A percentile compares a stretch with the other conserved stretches of the same genome.
These are phyloP conservation scores for Drosophila greeni DNA, from an alignment of 2,888 invertebrate species.

Conservation along the genomic window DNA sequence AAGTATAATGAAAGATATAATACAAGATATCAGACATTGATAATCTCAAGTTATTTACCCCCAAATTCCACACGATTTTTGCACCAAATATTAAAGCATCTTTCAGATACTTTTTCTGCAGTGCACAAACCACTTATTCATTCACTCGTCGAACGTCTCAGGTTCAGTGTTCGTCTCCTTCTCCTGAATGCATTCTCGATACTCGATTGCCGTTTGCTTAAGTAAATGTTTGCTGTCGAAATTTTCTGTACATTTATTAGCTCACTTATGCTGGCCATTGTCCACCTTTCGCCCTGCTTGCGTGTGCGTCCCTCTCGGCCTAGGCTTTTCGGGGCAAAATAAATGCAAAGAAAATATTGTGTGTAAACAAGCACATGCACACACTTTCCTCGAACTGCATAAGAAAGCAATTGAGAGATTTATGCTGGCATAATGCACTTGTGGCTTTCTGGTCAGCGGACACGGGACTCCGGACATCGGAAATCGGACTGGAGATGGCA, in stretches of 20 bases:
- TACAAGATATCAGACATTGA: not conserved
- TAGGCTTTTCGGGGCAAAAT: constrained; percentile 41
- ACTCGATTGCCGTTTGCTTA: constrained; percentile 58
- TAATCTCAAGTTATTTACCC: fast-evolving
- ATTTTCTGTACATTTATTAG: constrained; percentile 70
- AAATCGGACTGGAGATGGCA: constrained; percentile 21
- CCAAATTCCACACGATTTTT: not conserved
- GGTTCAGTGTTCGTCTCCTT: constrained; percentile 21
- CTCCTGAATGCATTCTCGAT: constrained; percentile 1
- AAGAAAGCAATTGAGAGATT: constrained; percentile 68
- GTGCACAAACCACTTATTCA: constrained; percentile 27
- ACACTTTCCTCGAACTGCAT: constrained; percentile 51
- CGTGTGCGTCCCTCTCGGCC: constrained; percentile 54
- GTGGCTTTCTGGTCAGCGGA: constrained; percentile 58
- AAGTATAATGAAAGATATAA: not conserved
- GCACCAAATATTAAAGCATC: too few species aligned
- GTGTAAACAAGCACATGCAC: constrained; percentile 65
- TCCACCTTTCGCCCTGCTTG: constrained; percentile 26
- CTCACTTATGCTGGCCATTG: constrained; percentile 57
- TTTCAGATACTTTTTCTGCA: not conserved
- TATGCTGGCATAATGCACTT: constrained; percentile 64
- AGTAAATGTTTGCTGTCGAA: constrained; percentile 71
- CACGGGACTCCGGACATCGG: constrained; percentile 1
- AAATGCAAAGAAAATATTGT: constrained; percentile 71
- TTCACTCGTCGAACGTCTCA: constrained; percentile 53